phyloP scores from a whole-genome alignment of 64 coral and sea anemone species.

The Porites lutea region DNA sequence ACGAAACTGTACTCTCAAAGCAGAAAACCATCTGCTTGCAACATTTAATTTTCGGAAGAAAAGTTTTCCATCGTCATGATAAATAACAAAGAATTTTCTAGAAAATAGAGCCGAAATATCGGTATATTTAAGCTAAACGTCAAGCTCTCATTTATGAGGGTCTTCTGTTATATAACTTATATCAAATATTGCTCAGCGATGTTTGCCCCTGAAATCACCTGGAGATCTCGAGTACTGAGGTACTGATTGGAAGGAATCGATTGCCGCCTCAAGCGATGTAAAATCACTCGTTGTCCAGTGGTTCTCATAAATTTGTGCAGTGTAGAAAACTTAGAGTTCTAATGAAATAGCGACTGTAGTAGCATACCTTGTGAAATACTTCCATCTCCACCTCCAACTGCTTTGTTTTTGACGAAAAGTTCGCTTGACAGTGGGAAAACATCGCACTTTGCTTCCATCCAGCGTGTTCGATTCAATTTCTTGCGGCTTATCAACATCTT shows the following conservation, averaged over 20 bases:
- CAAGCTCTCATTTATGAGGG: neutral
- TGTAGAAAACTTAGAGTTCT: neutral
- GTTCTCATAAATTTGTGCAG: neutral
- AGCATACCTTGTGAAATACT: slow-evolving; percentile 28
- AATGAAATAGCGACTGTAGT: neutral
- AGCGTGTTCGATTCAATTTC: slow-evolving; percentile 36
- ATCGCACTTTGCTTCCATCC: neutral
- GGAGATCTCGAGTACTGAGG: neutral
- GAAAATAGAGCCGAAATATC: neutral
- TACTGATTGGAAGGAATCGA: neutral
- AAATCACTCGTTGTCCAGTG: neutral
- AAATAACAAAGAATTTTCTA: neutral
- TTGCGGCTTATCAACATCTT: neutral
- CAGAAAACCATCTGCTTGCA: neutral
- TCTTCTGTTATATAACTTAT: neutral
- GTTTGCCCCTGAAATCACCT: slow-evolving; percentile 26
- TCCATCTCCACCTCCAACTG: slow-evolving; percentile 52
- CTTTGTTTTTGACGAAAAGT: slow-evolving; percentile 38
- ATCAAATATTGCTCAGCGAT: neutral
- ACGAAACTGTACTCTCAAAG: neutral
- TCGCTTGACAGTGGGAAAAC: slow-evolving; percentile 49
- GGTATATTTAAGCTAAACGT: neutral
- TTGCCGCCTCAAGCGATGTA: neutral
- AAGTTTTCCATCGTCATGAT: neutral
- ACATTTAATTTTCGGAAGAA: neutral